Evolutionary conservation across 2,888 invertebrate species (phyloP), one percentile per base, ranked within the genome.

Genomic region (Augiades crinisus): DNA sequence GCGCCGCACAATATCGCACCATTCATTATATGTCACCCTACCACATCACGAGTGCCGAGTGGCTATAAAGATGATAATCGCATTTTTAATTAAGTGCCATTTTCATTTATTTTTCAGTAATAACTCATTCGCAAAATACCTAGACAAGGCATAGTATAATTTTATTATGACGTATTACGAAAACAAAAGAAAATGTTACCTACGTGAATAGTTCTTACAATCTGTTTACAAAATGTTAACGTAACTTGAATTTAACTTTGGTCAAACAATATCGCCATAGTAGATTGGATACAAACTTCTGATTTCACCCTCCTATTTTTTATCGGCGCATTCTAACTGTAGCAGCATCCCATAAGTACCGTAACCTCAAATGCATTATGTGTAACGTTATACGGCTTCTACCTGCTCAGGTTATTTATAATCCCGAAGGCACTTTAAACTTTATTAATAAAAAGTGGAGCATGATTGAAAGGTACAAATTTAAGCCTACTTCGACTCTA

Each of bases 231-330:
- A n/a, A n/a, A n/a, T n/a, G n/a, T n/a, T n/a, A n/a, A n/a, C n/a
- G n/a, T n/a, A n/a, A n/a, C n/a, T n/a, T n/a, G n/a, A n/a, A n/a
- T n/a, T n/a, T n/a, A n/a, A n/a, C n/a, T n/a, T n/a, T 13, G 36
- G 38, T 40, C 8, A 43, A 13, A 31, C 13, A 44, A 14, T 14
- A 21, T 3, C 6, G 33, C 5, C 2, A 5, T 8, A 33, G 22
- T 31, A 13, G 7, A 24, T 41, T 13, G 41, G 27, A 17, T 16
- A 8, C 34, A 21, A 37, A 43, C 72, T 67, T 76, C 66, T 72
- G 72, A 81, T 81, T 83, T 78, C 75, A 81, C 78, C 81, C 77
- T 72, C 74, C 62, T 62, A 64, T 75, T 83, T 83, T 84, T 82
- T 82, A 73, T 70, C 61, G 66, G 56, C 55, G 41, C 70, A 62